Evolutionary conservation across 2,888 invertebrate species (phyloP).

Genomic region (Melanophora roralis): DNA sequence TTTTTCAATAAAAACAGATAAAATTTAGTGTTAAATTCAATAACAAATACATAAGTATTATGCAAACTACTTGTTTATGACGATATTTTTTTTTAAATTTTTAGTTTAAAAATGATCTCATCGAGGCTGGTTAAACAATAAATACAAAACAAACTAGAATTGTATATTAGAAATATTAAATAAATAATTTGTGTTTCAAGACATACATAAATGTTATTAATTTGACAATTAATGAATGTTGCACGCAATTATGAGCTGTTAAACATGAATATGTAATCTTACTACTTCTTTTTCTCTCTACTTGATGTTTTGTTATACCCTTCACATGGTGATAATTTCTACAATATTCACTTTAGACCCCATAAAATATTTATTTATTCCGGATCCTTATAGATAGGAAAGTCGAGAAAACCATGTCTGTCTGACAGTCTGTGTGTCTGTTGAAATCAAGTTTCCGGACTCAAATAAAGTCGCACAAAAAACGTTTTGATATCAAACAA

Average conservation of each 20-base stretch:
- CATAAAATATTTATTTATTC: no score
- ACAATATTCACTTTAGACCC: no score
- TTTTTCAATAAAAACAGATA: conserved; percentile 2
- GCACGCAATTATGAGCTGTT: background rate
- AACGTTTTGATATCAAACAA: no score
- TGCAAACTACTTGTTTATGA: conserved; percentile 23
- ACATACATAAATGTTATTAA: background rate
- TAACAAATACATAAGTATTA: background rate
- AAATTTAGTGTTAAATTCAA: conserved; percentile 9
- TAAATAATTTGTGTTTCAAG: background rate
- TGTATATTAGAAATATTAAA: conserved; percentile 28
- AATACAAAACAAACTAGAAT: background rate
- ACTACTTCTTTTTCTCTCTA: no score
- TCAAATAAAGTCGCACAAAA: no score
- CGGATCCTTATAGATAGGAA: no score
- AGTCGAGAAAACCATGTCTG: no score
- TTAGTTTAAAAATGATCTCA: conserved; percentile 53
- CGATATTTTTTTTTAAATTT: conserved; percentile 13
- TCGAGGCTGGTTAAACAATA: background rate
- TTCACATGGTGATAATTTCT: no score
- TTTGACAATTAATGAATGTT: background rate
- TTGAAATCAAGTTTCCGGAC: no score
- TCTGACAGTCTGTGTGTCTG: no score
- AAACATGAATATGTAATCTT: no score
- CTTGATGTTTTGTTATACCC: no score